Base-by-base conservation (phyloP, 2,888 invertebrate genomes). In the Melanchra persicariae region DNA sequence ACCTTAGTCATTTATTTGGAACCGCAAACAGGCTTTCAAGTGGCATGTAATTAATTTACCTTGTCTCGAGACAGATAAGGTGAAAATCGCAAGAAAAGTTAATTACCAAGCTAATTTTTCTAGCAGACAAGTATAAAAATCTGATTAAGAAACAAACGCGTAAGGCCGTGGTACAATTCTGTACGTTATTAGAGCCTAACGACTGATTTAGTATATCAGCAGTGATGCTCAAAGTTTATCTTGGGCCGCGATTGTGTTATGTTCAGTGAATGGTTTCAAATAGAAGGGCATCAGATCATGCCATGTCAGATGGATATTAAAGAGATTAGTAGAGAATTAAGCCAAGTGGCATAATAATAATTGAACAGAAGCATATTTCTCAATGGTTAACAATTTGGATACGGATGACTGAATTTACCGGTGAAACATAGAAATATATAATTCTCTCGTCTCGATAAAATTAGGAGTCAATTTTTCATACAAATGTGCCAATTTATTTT, bases 171-270 rank as follows among this genome's bases (percentile, higher is more conserved):
- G 37, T 43, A 54, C 34, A 75, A 68, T 77, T 68, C 67, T 19
- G 63, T 47, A 45, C 34, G 77, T 81, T 64, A 77, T 49, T 68
- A 64, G 81, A 81, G 63, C 81, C 57, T 26, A 75, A 75, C 77
- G 43, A 43, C 77, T 61, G 61, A 61, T 52, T 51, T 67, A 55
- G 49, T 1, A 52, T 63, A 51, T 40, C 26, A 22, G 24, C 24
- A 26, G 45, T 19, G 81, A 60, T 63, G 49, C 59, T 81, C 67
- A 67, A 81, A 62, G 22, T 66, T 59, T 26, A 43, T 51, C 19
- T 30, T 40, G 30, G 26, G 40, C 17, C 30, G 2, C 4, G 3
- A 17, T 19, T 37, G 58, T 45, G 34, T 26, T 9, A 22, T 77
- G 40, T 47, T 47, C 66, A 65, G 40, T 65, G 45, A 75, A 54